phyloP scores from a whole-genome alignment of 2,888 invertebrate genomes.

The Eurytoma californica region DNA sequence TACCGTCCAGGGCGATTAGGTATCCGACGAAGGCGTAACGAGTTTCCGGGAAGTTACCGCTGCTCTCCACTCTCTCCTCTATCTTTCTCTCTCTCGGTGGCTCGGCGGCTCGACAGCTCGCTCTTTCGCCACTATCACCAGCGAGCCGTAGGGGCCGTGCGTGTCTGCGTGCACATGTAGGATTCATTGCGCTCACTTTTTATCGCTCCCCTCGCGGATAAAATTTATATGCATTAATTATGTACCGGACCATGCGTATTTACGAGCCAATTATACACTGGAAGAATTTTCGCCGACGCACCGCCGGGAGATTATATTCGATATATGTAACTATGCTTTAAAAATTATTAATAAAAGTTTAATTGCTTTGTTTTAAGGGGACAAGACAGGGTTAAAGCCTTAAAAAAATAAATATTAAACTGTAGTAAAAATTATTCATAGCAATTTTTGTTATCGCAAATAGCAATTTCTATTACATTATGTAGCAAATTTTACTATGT shows the following conservation, averaged over 20 bases:
- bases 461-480: too few relatives aligned
- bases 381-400: too few relatives aligned
- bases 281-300: too few relatives aligned
- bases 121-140: not conserved
- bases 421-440: too few relatives aligned
- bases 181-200: not conserved
- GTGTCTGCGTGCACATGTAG: not conserved
- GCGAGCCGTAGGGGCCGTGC: not conserved
- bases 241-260: not conserved
- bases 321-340: too few relatives aligned
- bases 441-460: too few relatives aligned
- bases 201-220: conserved; percentile 8
- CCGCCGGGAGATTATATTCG: too few relatives aligned
- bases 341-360: too few relatives aligned
- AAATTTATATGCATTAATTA: conserved; percentile 25
- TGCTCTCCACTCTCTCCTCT: conserved; percentile 4
- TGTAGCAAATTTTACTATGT: too few relatives aligned
- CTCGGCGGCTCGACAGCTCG: not conserved
- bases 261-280: not conserved
- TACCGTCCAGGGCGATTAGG: conserved; percentile 42
- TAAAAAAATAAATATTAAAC: too few relatives aligned
- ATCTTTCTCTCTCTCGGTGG: not conserved
- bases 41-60: conserved; percentile 52
- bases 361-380: too few relatives aligned
- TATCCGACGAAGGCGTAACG: conserved; percentile 51